Evolutionary conservation across 1,140 invertebrate genomes (phyloP).

Genomic region (Tetranychus urticae): DNA sequence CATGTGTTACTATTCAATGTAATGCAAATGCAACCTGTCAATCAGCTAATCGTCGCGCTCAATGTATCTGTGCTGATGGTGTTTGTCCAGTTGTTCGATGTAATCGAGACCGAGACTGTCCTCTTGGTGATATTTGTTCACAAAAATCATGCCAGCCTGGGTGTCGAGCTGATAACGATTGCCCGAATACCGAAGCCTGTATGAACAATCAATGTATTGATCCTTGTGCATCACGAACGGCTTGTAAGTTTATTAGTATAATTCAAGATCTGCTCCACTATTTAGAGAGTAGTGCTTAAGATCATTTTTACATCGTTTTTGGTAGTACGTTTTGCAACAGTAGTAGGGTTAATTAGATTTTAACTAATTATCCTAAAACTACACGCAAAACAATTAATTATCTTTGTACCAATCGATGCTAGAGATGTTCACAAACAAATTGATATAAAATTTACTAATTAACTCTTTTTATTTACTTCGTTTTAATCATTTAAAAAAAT

Average conservation of each 20-base stretch:
- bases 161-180: slow-evolving; percentile 49
- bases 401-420: too few relatives aligned
- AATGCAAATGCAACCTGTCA: slow-evolving; percentile 66
- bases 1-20: slow-evolving; percentile 60
- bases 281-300: too few relatives aligned
- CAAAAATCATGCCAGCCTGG: slow-evolving; percentile 54
- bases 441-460: too few relatives aligned
- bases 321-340: too few relatives aligned
- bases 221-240: slow-evolving; percentile 3
- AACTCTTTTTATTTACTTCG: too few relatives aligned
- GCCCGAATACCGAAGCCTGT: slow-evolving; percentile 21
- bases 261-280: slow-evolving; percentile 13
- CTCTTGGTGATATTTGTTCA: slow-evolving; percentile 40
- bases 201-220: slow-evolving; percentile 7
- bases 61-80: slow-evolving; percentile 33
- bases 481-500: too few relatives aligned
- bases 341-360: too few relatives aligned
- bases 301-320: too few relatives aligned
- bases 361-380: too few relatives aligned
- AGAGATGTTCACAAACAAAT: too few relatives aligned
- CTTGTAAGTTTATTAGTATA: slow-evolving; percentile 51
- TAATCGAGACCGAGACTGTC: slow-evolving; percentile 27
- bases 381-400: too few relatives aligned
- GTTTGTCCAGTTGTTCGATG: neutral
- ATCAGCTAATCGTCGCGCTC: slow-evolving; percentile 49